Evolutionary conservation across 2,888 invertebrate species (phyloP).

Genomic region (Thereva nobilitata): DNA sequence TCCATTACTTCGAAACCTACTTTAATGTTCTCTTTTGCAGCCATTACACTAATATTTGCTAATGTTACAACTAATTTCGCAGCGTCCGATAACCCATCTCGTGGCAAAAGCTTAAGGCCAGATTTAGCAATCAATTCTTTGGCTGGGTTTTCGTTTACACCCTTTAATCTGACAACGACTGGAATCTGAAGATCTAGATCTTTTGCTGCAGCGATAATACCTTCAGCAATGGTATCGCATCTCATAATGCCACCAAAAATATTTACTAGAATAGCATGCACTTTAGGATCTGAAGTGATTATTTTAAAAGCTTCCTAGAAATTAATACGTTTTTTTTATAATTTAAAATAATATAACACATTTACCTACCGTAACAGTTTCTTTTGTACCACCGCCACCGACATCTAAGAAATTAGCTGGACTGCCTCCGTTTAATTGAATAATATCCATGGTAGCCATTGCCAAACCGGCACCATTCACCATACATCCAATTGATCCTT

Average conservation of each 20-base stretch:
- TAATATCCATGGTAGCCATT: slow-evolving; percentile 96
- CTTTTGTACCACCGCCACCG: slow-evolving; percentile 88
- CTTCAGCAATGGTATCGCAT: slow-evolving; percentile 92
- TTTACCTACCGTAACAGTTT: slow-evolving; percentile 64
- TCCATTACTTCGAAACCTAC: slow-evolving; percentile 64
- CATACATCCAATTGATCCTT: slow-evolving; percentile 77
- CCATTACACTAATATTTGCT: slow-evolving; percentile 72
- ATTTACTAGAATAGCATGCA: slow-evolving; percentile 86
- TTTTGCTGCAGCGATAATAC: slow-evolving; percentile 86
- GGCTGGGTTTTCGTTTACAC: slow-evolving; percentile 75
- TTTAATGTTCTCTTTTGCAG: slow-evolving; percentile 72
- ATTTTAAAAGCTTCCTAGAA: slow-evolving; percentile 83
- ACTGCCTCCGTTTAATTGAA: slow-evolving; percentile 86
- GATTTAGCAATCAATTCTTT: slow-evolving; percentile 73
- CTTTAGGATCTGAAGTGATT: slow-evolving; percentile 85
- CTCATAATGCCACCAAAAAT: slow-evolving; percentile 95
- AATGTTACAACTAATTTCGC: slow-evolving; percentile 72
- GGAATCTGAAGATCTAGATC: slow-evolving; percentile 85
- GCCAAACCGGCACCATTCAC: slow-evolving; percentile 92
- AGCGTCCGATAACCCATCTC: slow-evolving; percentile 75
- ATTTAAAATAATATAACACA: not conserved
- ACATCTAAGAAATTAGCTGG: slow-evolving; percentile 94
- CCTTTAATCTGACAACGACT: slow-evolving; percentile 86
- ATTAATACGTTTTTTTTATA: slow-evolving; percentile 39
- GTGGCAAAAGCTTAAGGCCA: slow-evolving; percentile 70